phyloP scores from a whole-genome alignment of 2,888 invertebrate species.

The Synanthedon myopaeformis region DNA sequence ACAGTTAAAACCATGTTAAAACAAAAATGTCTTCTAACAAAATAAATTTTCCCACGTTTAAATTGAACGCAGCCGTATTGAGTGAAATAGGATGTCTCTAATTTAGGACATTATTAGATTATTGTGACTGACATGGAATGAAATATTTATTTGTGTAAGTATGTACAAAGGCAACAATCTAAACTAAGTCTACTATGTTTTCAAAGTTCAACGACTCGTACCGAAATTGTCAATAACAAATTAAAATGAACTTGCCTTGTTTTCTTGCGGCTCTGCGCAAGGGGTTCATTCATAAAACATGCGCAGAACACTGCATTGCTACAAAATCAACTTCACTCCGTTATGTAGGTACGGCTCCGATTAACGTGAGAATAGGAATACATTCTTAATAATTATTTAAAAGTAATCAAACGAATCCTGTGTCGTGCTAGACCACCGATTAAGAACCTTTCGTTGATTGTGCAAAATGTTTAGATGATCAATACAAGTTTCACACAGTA shows the following conservation, averaged over 20 bases:
- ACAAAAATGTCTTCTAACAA: not conserved
- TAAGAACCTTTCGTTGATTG: slow-evolving; percentile 5
- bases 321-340: slow-evolving; percentile 58
- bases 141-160: not conserved
- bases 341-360: slow-evolving; percentile 5
- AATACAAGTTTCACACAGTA: slow-evolving; percentile 3
- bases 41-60: not conserved
- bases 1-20: not conserved
- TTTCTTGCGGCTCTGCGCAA: slow-evolving; percentile 49
- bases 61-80: not conserved
- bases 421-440: not conserved
- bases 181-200: slow-evolving; percentile 8
- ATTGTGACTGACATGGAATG: not conserved
- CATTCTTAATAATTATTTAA: not conserved
- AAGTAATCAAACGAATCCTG: not conserved
- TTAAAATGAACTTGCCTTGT: slow-evolving; percentile 30
- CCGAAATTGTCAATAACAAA: slow-evolving; percentile 52
- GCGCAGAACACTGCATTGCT: slow-evolving; percentile 66
- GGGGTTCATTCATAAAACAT: slow-evolving; percentile 42
- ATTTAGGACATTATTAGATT: not conserved
- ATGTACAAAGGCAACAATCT: slow-evolving; percentile 2
- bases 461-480: slow-evolving; percentile 32
- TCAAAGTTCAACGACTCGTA: slow-evolving; percentile 42
- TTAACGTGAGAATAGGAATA: not conserved
- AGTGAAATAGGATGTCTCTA: not conserved